Base-by-base conservation (phyloP, 2,888 invertebrate genomes). In the Onchidella celtica region DNA sequence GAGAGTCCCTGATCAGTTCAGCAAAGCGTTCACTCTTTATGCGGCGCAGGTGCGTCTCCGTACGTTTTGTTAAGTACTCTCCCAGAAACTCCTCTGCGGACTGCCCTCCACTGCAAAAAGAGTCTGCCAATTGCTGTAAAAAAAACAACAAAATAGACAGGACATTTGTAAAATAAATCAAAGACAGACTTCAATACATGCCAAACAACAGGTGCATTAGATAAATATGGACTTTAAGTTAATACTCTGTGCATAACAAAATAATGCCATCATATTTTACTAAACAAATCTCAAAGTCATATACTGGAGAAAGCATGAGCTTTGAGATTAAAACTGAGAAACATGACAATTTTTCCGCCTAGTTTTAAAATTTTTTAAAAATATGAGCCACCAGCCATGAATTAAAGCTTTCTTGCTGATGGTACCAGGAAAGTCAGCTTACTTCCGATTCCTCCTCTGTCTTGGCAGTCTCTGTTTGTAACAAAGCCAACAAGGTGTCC, bases 11-110 rank as follows among this genome's bases (percentile, higher is more conserved):
- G 3, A 94, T 86, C 6, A 94, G 85, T 83, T 94, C 94, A 70
- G 95, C 95, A 96, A 99, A 96, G 94, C 99, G 98, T 86, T 99
- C 99, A 0, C 97, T 96, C 94, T 99, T 99, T 17, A 98, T 96
- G 91, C 97, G 96, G 73, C 98, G 95, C 85, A 96, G 92, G 92
- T 97, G 97, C 95, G 97, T 96, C 57, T 95, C 91, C 89, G 96
- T 96, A 68, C 99, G 95, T 84, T 95, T 95, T 0, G 95, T 95
- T 81, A 97, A 95, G 93, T 98, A 99, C 81, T 96, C 95, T 83
- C 97, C 96, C 3, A 98, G 94, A 92, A 98, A 99, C 83, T 96
- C 95, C 29, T 98, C 99, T 0, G 95, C 94, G 73, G 95, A 94
- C 9, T 96, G 94, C 77, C 96, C 91, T 11, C 96, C 96, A 21